These are phyloP conservation scores for Drosophila kepulauana DNA, from an alignment of 1,140 invertebrate genomes.

Conservation along the genomic window DNA sequence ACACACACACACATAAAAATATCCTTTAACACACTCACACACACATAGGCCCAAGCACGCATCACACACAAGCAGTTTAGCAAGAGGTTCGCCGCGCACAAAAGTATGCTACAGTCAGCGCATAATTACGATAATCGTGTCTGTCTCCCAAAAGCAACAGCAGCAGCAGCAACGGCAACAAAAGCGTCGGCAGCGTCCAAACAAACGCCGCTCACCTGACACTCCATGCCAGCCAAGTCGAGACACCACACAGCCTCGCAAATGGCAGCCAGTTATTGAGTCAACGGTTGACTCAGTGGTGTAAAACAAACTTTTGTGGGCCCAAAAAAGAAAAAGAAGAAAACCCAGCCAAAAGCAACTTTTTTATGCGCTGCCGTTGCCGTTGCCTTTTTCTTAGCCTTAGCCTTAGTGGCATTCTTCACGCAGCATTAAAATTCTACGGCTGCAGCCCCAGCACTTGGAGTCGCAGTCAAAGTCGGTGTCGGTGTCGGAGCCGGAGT, in stretches of 20 bases:
- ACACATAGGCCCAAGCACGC: not conserved
- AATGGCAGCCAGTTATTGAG: slow-evolving; percentile 70
- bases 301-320: slow-evolving; percentile 75
- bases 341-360: slow-evolving; percentile 67
- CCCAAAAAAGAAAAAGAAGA: slow-evolving; percentile 46
- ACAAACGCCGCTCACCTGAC: slow-evolving; percentile 40
- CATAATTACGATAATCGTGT: slow-evolving; percentile 82
- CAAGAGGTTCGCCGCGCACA: slow-evolving; percentile 64
- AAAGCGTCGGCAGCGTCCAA: slow-evolving; percentile 26
- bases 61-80: slow-evolving; percentile 42
- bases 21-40: slow-evolving; percentile 46
- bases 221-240: not conserved
- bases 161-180: slow-evolving; percentile 39
- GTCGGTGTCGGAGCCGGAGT: slow-evolving; percentile 22
- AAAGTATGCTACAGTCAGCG: slow-evolving; percentile 79
- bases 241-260: slow-evolving; percentile 9
- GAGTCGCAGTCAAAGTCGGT: no score
- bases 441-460: slow-evolving; percentile 44
- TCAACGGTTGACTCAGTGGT: slow-evolving; percentile 70
- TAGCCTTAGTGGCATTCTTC: slow-evolving; percentile 58
- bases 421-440: slow-evolving; percentile 79
- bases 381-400: slow-evolving; percentile 29
- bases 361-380: slow-evolving; percentile 63
- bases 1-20: slow-evolving; percentile 39
- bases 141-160: slow-evolving; percentile 53